These are phyloP conservation scores for Pangasianodon gigas DNA, from an alignment of 2,113 vertebrate genomes.

Conservation along the genomic window DNA sequence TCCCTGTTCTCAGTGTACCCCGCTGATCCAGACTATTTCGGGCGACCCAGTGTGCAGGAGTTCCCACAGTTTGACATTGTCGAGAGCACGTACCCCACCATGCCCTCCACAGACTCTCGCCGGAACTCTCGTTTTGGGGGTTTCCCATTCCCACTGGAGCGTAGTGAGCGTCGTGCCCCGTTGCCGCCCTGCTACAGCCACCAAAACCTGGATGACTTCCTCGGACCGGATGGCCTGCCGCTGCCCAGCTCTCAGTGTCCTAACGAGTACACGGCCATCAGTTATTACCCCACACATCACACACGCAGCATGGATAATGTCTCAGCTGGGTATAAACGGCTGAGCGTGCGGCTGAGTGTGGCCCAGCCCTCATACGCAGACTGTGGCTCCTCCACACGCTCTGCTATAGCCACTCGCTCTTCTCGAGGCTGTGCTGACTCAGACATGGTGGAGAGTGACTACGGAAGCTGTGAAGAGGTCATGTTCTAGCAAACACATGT, in stretches of 20 bases:
- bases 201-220: constrained; percentile 92
- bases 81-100: constrained; percentile 71
- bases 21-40: constrained; percentile 85
- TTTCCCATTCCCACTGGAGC: constrained; percentile 91
- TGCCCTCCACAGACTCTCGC: constrained; percentile 69
- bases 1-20: constrained; percentile 72
- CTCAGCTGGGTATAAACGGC: constrained; percentile 79
- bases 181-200: constrained; percentile 94
- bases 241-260: constrained; percentile 80
- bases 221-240: constrained; percentile 77
- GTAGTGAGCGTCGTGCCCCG: constrained; percentile 87
- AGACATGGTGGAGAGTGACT: constrained; percentile 92
- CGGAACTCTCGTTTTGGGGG: constrained; percentile 83
- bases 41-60: constrained; percentile 77
- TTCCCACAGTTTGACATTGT: constrained; percentile 86
- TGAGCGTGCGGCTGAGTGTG: constrained; percentile 88
- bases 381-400: constrained; percentile 64
- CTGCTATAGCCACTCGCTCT: constrained; percentile 63
- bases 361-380: constrained; percentile 90
- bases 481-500: constrained; percentile 81
- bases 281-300: constrained; percentile 89
- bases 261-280: constrained; percentile 91
- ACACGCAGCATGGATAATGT: constrained; percentile 73
- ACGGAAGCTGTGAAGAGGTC: constrained; percentile 96
- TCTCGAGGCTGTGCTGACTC: constrained; percentile 77